Percentiles rank a stretch among this genome's conserved stretches.
Conservation (phyloP, 2,113 vertebrate genomes). For the Xyliphius kryptos region DNA sequence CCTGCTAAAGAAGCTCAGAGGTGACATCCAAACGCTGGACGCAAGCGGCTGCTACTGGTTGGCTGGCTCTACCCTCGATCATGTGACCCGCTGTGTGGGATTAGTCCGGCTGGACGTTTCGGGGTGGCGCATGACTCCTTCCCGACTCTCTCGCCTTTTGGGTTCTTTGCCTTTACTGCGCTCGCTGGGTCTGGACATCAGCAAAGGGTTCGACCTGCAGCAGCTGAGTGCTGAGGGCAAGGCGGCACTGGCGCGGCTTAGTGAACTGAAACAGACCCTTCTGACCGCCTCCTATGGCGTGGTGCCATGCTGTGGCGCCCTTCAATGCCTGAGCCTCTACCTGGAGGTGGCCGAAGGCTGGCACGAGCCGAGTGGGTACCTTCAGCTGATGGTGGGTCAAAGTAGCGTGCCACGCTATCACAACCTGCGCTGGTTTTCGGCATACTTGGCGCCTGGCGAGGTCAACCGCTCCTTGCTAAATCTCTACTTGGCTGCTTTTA, state of each 20-base stretch:
- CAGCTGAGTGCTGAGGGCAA: constrained; percentile 83
- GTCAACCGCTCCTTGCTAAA: constrained; percentile 92
- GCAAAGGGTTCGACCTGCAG: constrained; percentile 74
- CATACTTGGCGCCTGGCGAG: constrained; percentile 86
- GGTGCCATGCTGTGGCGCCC: constrained; percentile 85
- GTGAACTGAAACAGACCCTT: constrained; percentile 85
- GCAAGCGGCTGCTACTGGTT: constrained; percentile 94
- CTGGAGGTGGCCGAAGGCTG: constrained; percentile 57
- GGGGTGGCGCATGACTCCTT: constrained; percentile 79
- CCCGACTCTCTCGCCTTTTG: constrained; percentile 83
- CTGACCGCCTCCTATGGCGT: constrained; percentile 86
- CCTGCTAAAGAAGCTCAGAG: constrained; percentile 70
- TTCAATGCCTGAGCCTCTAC: constrained; percentile 80
- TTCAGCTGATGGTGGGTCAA: constrained; percentile 93
- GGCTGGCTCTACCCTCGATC: constrained; percentile 71
- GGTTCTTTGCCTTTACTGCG: constrained; percentile 72
- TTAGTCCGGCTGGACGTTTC: constrained; percentile 84
- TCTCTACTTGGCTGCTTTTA: constrained; percentile 89
- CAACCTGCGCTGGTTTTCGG: constrained; percentile 85
- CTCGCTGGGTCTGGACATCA: constrained; percentile 84
- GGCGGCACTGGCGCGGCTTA: constrained; percentile 77
- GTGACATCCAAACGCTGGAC: constrained; percentile 79
- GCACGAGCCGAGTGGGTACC: constrained; percentile 73
- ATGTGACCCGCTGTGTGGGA: constrained; percentile 72
- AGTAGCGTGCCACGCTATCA: constrained; percentile 97